Base-by-base conservation (phyloP, 2,888 invertebrate genomes). In the Steinernema carpocapsae region DNA sequence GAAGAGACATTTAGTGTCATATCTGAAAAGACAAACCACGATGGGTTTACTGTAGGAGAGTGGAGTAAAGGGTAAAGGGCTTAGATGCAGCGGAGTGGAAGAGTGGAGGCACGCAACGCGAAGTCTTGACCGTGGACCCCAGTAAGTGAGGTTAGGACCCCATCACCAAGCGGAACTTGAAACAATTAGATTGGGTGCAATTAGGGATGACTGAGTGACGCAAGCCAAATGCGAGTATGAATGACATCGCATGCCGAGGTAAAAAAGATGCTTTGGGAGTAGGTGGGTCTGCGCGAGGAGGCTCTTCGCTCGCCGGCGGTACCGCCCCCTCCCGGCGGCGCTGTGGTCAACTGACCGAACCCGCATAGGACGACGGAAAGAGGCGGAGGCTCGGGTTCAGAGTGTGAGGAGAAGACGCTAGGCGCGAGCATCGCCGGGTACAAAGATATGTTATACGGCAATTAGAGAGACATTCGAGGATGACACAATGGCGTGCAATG, bases 211-310 rank as follows among this genome's bases (percentile, higher is more conserved):
- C 64, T 4, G 37, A 64, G 64, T 64, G 64, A 64, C 32, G 32
- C 64, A 64, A 64, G 32, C 32, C 64, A 64, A 52, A 64, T 64
- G 32, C 7, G 29, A 64, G 64, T 64, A 32, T 64, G 64, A 64
- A 64, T 64, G 64, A 64, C 64, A 64, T 64, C 64, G 64, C 64
- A 64, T 64, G 64, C 64, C 64, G 37, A 32, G 64, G 64, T 29
- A 64, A 64, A 52, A 64, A 64, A 64, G 64, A 32, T 64, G 64
- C 32, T 64, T 22, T 64, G 26, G 64, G 32, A 37, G 37, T 32
- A 32, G 64, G 64, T 64, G 64, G 64, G 64, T 26, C 64, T 52
- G 52, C 32, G 64, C 19, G 29, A 37, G 17, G 64, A 29, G 64
- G 64, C 64, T 64, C 29, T 22, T 26, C 29, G 3, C 24, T 32